A percentile compares a stretch with the other conserved stretches of the same genome.
These are phyloP conservation scores for Hippolais icterina DNA, from an alignment of 2,113 vertebrate genomes.

Conservation along the genomic window DNA sequence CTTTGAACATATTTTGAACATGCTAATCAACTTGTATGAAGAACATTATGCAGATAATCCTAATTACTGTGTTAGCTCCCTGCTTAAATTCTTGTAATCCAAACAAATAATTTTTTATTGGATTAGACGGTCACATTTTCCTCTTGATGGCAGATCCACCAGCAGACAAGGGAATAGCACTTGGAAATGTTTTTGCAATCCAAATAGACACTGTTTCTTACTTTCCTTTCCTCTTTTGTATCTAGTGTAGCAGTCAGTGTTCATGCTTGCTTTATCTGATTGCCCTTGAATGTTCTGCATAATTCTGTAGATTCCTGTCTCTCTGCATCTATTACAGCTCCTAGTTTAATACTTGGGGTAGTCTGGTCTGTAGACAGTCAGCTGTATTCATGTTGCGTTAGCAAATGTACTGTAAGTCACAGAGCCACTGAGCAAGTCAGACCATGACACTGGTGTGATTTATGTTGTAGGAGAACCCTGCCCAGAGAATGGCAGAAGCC, in stretches of 20 bases:
- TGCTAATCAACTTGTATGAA: constrained; percentile 18
- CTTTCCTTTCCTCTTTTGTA: background rate
- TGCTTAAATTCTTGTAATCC: constrained; percentile 42
- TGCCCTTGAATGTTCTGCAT: constrained; percentile 9
- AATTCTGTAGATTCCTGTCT: constrained; percentile 47
- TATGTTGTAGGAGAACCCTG: constrained; percentile 84
- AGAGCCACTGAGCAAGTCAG: background rate
- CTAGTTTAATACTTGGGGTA: background rate
- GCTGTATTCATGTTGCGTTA: background rate
- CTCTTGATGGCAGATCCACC: constrained; percentile 18
- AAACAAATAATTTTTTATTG: constrained; percentile 53
- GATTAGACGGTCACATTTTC: constrained; percentile 31
- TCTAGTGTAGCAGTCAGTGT: background rate
- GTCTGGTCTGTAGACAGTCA: background rate
- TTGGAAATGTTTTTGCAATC: background rate
- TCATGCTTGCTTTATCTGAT: constrained; percentile 44
- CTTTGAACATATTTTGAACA: constrained; percentile 29
- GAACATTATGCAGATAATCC: constrained; percentile 33
- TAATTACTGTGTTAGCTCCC: constrained; percentile 39
- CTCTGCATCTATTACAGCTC: constrained; percentile 15
- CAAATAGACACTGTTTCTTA: background rate
- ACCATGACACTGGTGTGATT: background rate
- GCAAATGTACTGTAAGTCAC: constrained; percentile 2
- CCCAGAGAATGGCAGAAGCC: constrained; percentile 93
- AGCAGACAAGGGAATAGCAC: background rate